Conservation (phyloP, 1,140 invertebrate species). For the Drosophila mojavensis region DNA sequence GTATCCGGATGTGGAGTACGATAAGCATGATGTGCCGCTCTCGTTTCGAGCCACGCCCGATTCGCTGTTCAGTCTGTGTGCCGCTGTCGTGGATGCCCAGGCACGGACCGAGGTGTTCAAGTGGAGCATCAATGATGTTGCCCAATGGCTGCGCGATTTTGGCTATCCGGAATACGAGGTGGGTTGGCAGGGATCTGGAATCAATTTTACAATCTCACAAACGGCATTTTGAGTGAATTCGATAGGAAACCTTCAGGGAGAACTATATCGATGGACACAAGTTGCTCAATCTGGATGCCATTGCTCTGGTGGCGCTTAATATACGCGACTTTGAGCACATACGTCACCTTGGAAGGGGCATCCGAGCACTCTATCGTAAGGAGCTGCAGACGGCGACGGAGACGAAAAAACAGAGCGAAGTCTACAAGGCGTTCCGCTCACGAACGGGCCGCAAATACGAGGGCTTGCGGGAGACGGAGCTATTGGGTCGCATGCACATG, state of each 20-base stretch:
- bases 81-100: constrained; percentile 63
- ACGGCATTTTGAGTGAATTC: not conserved
- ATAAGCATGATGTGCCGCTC: constrained; percentile 63
- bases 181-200: not conserved
- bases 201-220: too few species aligned
- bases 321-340: constrained; percentile 76
- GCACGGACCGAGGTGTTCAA: constrained; percentile 66
- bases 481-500: constrained; percentile 64
- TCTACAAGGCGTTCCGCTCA: constrained; percentile 68
- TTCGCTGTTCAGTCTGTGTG: constrained; percentile 60
- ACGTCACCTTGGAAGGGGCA: constrained; percentile 65
- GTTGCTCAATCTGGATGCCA: constrained; percentile 71
- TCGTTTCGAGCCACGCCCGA: constrained; percentile 68
- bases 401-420: constrained; percentile 58
- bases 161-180: constrained; percentile 79
- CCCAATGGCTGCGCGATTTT: constrained; percentile 64
- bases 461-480: constrained; percentile 60
- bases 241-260: constrained; percentile 70
- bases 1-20: constrained; percentile 65
- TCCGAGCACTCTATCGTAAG: constrained; percentile 66
- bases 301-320: constrained; percentile 68
- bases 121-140: constrained; percentile 72
- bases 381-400: constrained; percentile 64
- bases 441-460: constrained; percentile 68
- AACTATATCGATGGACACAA: constrained; percentile 76